Percentiles rank a stretch among this genome's conserved stretches.
These are phyloP conservation scores for Takifugu rubripes DNA, from an alignment of 2,797 vertebrate species.

Conservation along the genomic window DNA sequence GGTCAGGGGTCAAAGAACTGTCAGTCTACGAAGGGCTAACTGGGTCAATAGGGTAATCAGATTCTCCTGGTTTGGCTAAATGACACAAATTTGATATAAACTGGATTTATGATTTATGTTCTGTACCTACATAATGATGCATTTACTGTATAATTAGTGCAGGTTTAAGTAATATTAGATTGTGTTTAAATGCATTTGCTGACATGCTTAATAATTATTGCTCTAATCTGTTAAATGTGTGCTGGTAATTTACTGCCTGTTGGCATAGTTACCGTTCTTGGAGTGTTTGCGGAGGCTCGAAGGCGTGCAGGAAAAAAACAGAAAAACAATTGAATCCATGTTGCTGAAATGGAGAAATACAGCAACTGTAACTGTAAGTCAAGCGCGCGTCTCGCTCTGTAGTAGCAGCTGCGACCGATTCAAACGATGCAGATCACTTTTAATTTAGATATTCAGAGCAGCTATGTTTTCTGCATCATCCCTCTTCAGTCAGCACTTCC, in stretches of 20 bases:
- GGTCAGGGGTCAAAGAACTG: too few species aligned
- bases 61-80: too few species aligned
- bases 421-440: conserved; percentile 71
- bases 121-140: neutral
- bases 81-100: too few species aligned
- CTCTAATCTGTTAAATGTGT: conserved; percentile 13
- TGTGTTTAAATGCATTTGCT: conserved; percentile 1
- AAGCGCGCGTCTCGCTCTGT: conserved; percentile 15
- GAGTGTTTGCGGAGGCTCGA: conserved; percentile 4
- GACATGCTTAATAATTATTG: conserved; percentile 7
- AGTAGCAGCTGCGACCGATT: conserved; percentile 58
- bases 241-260: conserved; percentile 8
- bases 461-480: conserved; percentile 65
- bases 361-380: conserved; percentile 49
- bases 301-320: conserved; percentile 1
- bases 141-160: neutral
- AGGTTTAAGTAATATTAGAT: neutral
- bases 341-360: conserved; percentile 29
- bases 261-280: conserved; percentile 7
- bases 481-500: conserved; percentile 69
- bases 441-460: conserved; percentile 72
- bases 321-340: conserved; percentile 17
- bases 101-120: too few species aligned
- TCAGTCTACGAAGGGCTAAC: too few species aligned
- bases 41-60: too few species aligned